These are phyloP conservation scores for Cephus spinipes DNA, from an alignment of 2,888 invertebrate species.

Conservation along the genomic window DNA sequence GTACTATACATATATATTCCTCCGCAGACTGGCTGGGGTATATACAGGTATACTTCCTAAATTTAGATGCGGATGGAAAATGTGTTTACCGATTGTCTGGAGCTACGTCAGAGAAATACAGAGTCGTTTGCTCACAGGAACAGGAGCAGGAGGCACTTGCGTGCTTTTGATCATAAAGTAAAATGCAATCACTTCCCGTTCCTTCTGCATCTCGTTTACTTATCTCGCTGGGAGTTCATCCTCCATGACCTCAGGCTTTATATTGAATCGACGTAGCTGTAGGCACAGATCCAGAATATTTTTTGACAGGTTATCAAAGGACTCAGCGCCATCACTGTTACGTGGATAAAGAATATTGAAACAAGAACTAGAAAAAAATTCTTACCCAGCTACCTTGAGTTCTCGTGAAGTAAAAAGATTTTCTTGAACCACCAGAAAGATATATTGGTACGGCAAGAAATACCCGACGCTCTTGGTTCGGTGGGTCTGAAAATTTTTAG, in stretches of 20 bases:
- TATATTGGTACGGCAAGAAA: not conserved
- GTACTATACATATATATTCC: too few relatives aligned
- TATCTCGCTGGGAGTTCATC: constrained; percentile 20
- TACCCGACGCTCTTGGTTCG: not conserved
- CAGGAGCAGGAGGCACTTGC: constrained; percentile 15
- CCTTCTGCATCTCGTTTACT: constrained; percentile 17
- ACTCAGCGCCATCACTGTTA: too few relatives aligned
- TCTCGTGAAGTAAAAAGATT: not conserved
- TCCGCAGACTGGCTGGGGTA: not conserved
- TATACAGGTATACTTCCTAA: not conserved
- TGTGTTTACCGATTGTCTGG: constrained; percentile 22
- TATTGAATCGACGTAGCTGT: constrained; percentile 20
- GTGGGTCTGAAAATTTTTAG: not conserved
- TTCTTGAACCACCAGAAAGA: not conserved
- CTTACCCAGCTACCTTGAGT: not conserved
- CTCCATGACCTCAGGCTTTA: constrained; percentile 37
- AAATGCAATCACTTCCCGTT: constrained; percentile 41
- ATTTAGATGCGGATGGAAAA: not conserved
- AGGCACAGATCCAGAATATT: not conserved
- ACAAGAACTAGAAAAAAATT: not conserved
- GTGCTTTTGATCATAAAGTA: constrained; percentile 44
- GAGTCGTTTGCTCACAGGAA: not conserved
- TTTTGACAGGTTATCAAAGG: not conserved
- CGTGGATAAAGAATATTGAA: not conserved
- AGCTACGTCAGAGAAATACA: not conserved